These are phyloP conservation scores for Lasioglossum vierecki DNA, from an alignment of 2,888 invertebrate genomes.

Conservation along the genomic window DNA sequence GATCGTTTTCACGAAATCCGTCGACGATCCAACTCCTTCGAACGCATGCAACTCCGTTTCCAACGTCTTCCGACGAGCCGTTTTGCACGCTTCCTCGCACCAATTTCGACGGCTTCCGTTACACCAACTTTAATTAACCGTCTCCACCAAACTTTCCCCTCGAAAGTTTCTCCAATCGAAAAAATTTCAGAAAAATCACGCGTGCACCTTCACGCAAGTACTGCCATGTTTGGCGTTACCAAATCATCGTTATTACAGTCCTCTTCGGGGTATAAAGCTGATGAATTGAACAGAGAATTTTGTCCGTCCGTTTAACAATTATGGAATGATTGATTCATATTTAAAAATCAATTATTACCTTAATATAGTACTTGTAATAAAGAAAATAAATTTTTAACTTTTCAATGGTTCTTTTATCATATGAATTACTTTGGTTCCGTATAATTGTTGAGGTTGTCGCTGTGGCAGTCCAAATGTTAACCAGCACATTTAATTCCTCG, in stretches of 20 bases:
- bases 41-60: not conserved
- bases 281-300: not conserved
- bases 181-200: not conserved
- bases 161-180: not conserved
- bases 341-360: too few relatives aligned
- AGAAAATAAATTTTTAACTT: too few relatives aligned
- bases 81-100: too few relatives aligned
- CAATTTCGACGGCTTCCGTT: not conserved
- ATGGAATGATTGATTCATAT: too few relatives aligned
- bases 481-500: not conserved
- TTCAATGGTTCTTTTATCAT: too few relatives aligned
- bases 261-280: not conserved
- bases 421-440: not conserved
- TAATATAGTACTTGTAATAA: too few relatives aligned
- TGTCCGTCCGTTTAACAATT: not conserved
- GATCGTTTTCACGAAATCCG: not conserved
- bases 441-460: not conserved
- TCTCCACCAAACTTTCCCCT: not conserved
- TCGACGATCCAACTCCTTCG: not conserved
- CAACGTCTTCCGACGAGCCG: not conserved
- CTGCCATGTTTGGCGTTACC: not conserved
- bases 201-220: not conserved
- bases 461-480: too few relatives aligned
- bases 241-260: not conserved
- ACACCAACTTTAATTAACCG: constrained; percentile 18